Conservation (phyloP, 2,797 vertebrate species). For the Hirundo rustica region DNA sequence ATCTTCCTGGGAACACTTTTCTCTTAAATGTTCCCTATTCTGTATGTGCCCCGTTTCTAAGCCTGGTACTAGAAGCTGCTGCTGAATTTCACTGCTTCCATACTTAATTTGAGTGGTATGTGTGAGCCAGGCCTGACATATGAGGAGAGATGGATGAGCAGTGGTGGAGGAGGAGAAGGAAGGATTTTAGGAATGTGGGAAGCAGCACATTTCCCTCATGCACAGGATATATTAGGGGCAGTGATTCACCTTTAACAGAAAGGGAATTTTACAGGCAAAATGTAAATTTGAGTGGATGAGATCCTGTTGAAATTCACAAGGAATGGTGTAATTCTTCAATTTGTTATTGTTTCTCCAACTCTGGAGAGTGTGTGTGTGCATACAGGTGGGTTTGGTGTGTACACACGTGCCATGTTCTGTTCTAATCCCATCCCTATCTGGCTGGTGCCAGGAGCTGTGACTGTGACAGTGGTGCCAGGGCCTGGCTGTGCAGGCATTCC, state of each 20-base stretch:
- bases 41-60: not conserved
- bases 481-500: not conserved
- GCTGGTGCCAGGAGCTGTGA: not conserved
- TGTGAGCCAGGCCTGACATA: not conserved
- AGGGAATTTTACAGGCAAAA: not conserved
- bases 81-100: not conserved
- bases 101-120: not conserved
- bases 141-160: not conserved
- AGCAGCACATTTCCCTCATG: not conserved
- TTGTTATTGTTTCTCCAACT: not conserved
- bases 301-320: not conserved
- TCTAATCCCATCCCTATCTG: not conserved
- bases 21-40: not conserved
- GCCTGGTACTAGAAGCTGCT: not conserved
- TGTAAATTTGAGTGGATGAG: not conserved
- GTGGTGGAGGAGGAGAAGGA: not conserved
- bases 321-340: not conserved
- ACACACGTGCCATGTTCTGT: not conserved
- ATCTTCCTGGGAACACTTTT: not conserved
- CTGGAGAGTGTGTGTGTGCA: not conserved
- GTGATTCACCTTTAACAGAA: not conserved
- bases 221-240: not conserved
- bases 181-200: not conserved
- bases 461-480: not conserved
- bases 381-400: accelerated